These are phyloP conservation scores for Proterorhinus semilunaris DNA, from an alignment of 2,113 vertebrate species.

Conservation along the genomic window DNA sequence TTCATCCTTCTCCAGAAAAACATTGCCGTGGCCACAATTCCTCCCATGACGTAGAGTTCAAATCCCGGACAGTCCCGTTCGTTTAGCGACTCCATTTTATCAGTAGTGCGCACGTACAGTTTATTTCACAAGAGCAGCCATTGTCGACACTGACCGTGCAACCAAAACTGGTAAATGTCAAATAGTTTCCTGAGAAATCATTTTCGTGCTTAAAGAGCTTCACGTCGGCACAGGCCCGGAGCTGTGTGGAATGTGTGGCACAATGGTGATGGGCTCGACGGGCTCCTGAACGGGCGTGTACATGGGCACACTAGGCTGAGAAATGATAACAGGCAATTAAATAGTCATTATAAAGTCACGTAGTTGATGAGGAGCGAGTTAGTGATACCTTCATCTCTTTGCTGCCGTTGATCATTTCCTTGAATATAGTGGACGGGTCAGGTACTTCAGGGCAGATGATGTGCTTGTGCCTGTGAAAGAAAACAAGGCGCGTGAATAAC, in stretches of 20 bases:
- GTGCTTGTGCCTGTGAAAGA: constrained; percentile 50
- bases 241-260: not conserved
- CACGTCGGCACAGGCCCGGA: not conserved
- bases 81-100: too few species aligned
- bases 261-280: constrained; percentile 4
- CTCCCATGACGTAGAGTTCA: too few species aligned
- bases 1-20: too few species aligned
- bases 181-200: not conserved
- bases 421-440: constrained; percentile 59
- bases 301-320: constrained; percentile 24
- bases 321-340: constrained; percentile 10
- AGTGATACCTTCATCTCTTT: constrained; percentile 32
- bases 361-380: not conserved
- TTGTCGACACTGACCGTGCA: not conserved
- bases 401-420: constrained; percentile 60
- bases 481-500: not conserved
- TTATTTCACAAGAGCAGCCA: too few species aligned
- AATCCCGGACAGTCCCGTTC: too few species aligned
- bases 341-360: not conserved
- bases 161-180: not conserved
- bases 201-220: not conserved
- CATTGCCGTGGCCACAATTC: too few species aligned
- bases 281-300: constrained; percentile 48
- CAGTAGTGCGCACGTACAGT: too few species aligned
- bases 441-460: constrained; percentile 61